Evolutionary conservation across 2,113 vertebrate species (phyloP).

Genomic region (Phocoena phocoena): DNA sequence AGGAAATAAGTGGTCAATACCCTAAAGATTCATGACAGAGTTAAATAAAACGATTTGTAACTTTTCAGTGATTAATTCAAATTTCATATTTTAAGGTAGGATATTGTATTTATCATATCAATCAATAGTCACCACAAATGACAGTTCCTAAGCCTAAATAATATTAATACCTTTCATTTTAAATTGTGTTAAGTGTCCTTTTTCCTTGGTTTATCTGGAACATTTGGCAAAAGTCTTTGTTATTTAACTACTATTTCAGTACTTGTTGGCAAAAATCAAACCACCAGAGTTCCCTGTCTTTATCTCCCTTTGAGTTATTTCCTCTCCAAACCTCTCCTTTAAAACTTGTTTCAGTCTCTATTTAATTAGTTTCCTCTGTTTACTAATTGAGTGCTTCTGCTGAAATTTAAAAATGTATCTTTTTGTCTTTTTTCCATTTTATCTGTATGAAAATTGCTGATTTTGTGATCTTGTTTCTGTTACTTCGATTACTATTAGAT

Average conservation of each 20-base stretch:
- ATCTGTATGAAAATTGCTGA: conserved; percentile 20
- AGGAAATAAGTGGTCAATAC: not conserved
- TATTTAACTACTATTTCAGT: conserved; percentile 37
- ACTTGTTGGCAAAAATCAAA: conserved; percentile 57
- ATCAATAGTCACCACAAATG: not conserved
- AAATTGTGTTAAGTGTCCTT: not conserved
- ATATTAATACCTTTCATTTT: conserved; percentile 6
- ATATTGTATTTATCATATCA: not conserved
- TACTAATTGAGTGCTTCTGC: not conserved
- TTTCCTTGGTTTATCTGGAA: conserved; percentile 2
- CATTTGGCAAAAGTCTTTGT: not conserved
- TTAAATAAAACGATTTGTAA: conserved; percentile 32
- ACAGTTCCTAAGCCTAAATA: not conserved
- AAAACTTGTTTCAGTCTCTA: not conserved
- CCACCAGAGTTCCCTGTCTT: not conserved
- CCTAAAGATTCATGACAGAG: not conserved
- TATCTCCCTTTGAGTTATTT: conserved; percentile 53
- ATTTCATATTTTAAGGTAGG: conserved; percentile 29
- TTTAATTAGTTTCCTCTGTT: conserved; percentile 7
- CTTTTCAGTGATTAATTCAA: conserved; percentile 2
- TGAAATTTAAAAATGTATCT: not conserved
- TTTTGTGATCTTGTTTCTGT: conserved; percentile 41
- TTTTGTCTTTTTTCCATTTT: conserved; percentile 38
- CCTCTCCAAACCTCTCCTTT: conserved; percentile 20
- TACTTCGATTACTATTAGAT: not conserved